Percentiles rank a stretch among this genome's conserved stretches.
These are phyloP conservation scores for Eupithecia vulgata DNA, from an alignment of 2,888 invertebrate species.

Conservation along the genomic window DNA sequence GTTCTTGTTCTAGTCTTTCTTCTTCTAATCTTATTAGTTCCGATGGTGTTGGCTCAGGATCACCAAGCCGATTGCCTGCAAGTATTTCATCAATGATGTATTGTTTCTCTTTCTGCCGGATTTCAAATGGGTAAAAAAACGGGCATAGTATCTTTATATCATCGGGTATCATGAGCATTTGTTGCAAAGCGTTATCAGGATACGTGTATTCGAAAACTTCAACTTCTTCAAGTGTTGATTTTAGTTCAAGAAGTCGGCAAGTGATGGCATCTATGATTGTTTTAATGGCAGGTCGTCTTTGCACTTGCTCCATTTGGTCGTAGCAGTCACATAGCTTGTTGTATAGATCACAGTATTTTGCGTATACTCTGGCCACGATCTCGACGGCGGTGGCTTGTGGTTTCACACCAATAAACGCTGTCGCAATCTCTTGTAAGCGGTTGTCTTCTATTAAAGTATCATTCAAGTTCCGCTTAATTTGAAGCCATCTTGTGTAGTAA, in stretches of 20 bases:
- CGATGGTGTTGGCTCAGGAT: conserved; percentile 68
- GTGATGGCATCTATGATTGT: conserved; percentile 84
- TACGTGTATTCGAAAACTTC: conserved; percentile 87
- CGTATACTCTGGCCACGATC: conserved; percentile 78
- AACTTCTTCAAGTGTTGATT: conserved; percentile 81
- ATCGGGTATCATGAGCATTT: conserved; percentile 87
- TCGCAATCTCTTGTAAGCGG: conserved; percentile 65
- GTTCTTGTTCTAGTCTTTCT: conserved; percentile 60
- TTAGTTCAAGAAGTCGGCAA: conserved; percentile 84
- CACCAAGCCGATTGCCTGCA: conserved; percentile 71
- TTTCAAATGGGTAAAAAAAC: conserved; percentile 85
- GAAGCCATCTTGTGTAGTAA: conserved; percentile 70
- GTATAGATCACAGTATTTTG: conserved; percentile 80
- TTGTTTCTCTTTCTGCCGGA: conserved; percentile 73
- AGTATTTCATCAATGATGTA: conserved; percentile 75
- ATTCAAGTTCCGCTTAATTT: conserved; percentile 64
- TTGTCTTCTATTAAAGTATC: conserved; percentile 62
- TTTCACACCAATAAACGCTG: conserved; percentile 63
- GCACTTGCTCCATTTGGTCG: conserved; percentile 86
- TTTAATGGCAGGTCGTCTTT: conserved; percentile 83
- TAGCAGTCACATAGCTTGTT: conserved; percentile 84
- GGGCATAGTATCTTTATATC: conserved; percentile 86
- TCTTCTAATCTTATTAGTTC: conserved; percentile 63
- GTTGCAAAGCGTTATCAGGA: conserved; percentile 88
- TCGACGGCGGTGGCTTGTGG: conserved; percentile 79